Evolutionary conservation across 2,888 invertebrate genomes (phyloP).

Genomic region (Nomada ruficornis): DNA sequence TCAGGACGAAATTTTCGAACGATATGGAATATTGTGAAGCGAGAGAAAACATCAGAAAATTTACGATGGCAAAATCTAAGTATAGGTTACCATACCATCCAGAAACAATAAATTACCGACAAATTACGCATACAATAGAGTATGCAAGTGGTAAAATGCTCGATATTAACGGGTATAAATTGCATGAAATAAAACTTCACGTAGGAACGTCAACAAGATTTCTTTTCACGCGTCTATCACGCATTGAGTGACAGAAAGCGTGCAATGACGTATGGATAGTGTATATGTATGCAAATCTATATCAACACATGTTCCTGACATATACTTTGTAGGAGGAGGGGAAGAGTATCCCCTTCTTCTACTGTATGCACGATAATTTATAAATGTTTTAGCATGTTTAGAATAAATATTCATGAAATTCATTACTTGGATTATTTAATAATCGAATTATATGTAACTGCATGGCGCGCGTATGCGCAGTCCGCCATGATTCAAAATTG

Average conservation of each 20-base stretch:
- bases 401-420: too few relatives aligned
- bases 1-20: background rate
- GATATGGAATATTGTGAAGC: background rate
- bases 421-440: too few relatives aligned
- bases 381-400: background rate
- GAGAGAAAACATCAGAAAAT: background rate
- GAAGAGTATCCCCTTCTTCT: background rate
- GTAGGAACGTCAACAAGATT: background rate
- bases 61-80: background rate
- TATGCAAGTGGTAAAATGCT: background rate
- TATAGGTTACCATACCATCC: constrained; percentile 25
- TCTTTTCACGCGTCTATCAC: background rate
- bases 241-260: constrained; percentile 17
- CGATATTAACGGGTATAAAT: constrained; percentile 6
- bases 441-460: too few relatives aligned
- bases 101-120: constrained; percentile 6
- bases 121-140: background rate
- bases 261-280: constrained; percentile 9
- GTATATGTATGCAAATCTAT: constrained; percentile 16
- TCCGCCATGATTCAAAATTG: too few relatives aligned
- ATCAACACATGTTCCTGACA: background rate
- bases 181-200: background rate
- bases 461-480: too few relatives aligned
- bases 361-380: background rate
- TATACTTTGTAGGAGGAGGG: background rate